A percentile compares a stretch with the other conserved stretches of the same genome.
These are phyloP conservation scores for Aspidapion aeneum DNA, from an alignment of 2,888 invertebrate genomes.

Conservation along the genomic window DNA sequence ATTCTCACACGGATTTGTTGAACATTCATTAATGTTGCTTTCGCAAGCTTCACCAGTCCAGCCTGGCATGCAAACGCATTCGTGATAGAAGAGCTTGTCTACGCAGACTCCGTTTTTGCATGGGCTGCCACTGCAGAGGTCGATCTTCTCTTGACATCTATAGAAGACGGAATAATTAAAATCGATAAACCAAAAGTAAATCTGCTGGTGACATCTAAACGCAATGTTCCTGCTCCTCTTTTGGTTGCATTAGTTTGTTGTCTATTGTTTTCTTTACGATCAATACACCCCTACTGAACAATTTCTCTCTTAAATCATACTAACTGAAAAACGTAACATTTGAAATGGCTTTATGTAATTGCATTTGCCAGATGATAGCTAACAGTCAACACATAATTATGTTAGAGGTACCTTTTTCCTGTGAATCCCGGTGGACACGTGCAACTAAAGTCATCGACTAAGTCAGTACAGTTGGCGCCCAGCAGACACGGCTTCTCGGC, in stretches of 20 bases:
- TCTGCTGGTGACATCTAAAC: too few species aligned
- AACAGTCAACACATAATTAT: too few species aligned
- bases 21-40: constrained; percentile 88
- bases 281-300: too few species aligned
- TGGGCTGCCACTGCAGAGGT: constrained; percentile 84
- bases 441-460: constrained; percentile 92
- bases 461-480: constrained; percentile 89
- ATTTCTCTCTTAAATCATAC: too few species aligned
- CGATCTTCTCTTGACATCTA: constrained; percentile 90
- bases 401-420: constrained; percentile 62
- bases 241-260: too few species aligned
- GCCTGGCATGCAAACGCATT: constrained; percentile 89
- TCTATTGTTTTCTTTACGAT: too few species aligned
- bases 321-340: too few species aligned
- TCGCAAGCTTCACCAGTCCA: constrained; percentile 88
- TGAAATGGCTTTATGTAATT: too few species aligned
- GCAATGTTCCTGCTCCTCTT: too few species aligned
- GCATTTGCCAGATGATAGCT: too few species aligned
- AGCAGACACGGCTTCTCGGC: constrained; percentile 88
- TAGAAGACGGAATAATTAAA: too few species aligned
- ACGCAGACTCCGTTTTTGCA: constrained; percentile 93
- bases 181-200: too few species aligned
- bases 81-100: constrained; percentile 80
- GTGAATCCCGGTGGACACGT: constrained; percentile 92
- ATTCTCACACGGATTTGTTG: constrained; percentile 84